Evolutionary conservation across 2,113 vertebrate species (phyloP), one percentile per base, ranked within the genome.

Genomic region (Brachirus orientalis): DNA sequence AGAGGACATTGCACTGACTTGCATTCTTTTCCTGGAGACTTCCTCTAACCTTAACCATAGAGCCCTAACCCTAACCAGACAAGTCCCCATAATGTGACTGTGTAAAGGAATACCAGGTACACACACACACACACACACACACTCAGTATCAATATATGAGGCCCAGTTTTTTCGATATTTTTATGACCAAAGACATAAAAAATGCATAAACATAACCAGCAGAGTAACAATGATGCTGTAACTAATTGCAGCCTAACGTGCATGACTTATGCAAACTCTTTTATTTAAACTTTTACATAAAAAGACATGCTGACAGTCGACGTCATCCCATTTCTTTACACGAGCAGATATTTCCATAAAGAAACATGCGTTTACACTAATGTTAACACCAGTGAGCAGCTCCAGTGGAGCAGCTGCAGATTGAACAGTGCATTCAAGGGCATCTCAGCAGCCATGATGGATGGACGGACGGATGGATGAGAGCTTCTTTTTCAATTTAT

Each of bases 351-450:
- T n/a, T n/a, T n/a, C n/a, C 28, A 28, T 28, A 1, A 2, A 28
- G 28, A 28, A 28, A 6, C 3, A 58, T 73, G 63, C 70, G 9
- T n/a, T n/a, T n/a, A n/a, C n/a, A n/a, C n/a, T n/a, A n/a, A n/a
- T n/a, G n/a, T n/a, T n/a, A n/a, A n/a, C 40, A 52, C 81, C 76
- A 72, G 65, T 58, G 75, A 76, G 78, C 75, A 72, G 77, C 72
- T 80, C 59, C 58, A 71, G 52, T 80, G 75, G 68, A 82, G 80
- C 76, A 74, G 55, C 69, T 75, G 80, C 76, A 74, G 55, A 72
- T 75, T 82, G 59, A 58, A 63, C 18, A 67, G 59, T 40, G 67
- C 13, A 41, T 85, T 85, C 84, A 86, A 90, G 85, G 87, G 63
- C 85, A 85, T 82, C 74, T 56, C 58, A 52, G 44, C 70, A 61